Conservation (phyloP, 2,797 vertebrate species). For the Nyctibius grandis region DNA sequence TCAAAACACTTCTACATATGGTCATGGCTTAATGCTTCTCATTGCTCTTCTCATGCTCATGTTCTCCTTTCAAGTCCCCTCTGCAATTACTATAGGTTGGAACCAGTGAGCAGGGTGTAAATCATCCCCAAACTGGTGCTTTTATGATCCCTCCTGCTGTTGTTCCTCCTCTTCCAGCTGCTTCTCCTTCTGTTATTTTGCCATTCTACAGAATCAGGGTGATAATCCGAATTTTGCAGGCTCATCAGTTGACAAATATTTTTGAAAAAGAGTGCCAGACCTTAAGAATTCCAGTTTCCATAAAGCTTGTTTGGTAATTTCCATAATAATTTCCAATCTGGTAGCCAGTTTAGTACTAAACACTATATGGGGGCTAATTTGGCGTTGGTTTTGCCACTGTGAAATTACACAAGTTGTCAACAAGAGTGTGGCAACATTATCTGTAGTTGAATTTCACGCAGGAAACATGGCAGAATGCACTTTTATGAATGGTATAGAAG, state of each 20-base stretch:
- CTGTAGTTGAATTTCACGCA: neutral
- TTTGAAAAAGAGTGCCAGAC: neutral
- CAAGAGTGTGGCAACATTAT: neutral
- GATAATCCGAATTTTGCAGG: slow-evolving; percentile 30
- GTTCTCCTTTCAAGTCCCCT: neutral
- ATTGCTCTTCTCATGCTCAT: neutral
- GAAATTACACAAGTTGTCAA: neutral
- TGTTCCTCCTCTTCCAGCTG: slow-evolving; percentile 48
- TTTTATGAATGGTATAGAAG: neutral
- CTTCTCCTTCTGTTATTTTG: slow-evolving; percentile 58
- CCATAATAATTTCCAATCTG: neutral
- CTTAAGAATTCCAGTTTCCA: neutral
- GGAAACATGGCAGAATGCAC: neutral
- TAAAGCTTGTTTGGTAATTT: neutral
- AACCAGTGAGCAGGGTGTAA: slow-evolving; percentile 14
- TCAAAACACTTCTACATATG: neutral
- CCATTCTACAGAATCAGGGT: slow-evolving; percentile 11
- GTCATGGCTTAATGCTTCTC: neutral
- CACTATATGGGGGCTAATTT: neutral
- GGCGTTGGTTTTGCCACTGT: neutral
- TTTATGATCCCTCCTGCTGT: slow-evolving; percentile 50
- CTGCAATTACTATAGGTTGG: neutral
- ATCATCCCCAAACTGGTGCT: slow-evolving; percentile 40
- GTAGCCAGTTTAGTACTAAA: neutral
- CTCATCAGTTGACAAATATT: slow-evolving; percentile 8